These are phyloP conservation scores for Scaptodrosophila lebanonensis DNA, from an alignment of 1,140 invertebrate genomes.

Conservation along the genomic window DNA sequence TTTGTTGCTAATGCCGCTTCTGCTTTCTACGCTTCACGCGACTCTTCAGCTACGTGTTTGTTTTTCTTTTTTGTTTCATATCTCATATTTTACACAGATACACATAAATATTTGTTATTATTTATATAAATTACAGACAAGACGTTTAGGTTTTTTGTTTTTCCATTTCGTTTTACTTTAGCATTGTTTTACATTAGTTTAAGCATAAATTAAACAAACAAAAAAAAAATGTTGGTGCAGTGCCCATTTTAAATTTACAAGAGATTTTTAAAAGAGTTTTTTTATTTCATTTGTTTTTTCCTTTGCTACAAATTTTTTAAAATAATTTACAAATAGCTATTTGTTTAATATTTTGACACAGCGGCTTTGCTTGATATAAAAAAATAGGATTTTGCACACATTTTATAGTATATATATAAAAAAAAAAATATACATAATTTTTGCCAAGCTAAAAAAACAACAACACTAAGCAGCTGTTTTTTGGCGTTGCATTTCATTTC, in stretches of 20 bases:
- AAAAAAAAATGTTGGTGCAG: conserved; percentile 52
- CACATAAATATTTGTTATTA: conserved; percentile 37
- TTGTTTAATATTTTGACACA: conserved; percentile 67
- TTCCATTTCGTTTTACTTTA: conserved; percentile 13
- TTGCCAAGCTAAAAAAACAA: conserved; percentile 11
- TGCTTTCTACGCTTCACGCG: conserved; percentile 22
- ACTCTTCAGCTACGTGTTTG: conserved; percentile 47
- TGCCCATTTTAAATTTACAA: conserved; percentile 59
- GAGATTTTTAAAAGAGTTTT: conserved; percentile 56
- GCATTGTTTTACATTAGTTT: conserved; percentile 9
- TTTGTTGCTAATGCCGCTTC: conserved; percentile 3
- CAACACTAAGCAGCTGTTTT: conserved; percentile 30
- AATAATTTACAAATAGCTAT: conserved; percentile 71
- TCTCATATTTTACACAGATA: conserved; percentile 42
- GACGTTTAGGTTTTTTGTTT: conserved; percentile 50
- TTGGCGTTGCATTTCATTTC: conserved; percentile 23
- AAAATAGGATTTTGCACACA: conserved; percentile 42
- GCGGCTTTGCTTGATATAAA: conserved; percentile 47
- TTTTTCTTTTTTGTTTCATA: conserved; percentile 34
- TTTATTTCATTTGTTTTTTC: conserved; percentile 26
- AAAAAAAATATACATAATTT: conserved; percentile 55
- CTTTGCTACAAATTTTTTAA: conserved; percentile 34
- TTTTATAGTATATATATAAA: conserved; percentile 61
- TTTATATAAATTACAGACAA: conserved; percentile 64
- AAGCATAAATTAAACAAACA: conserved; percentile 28